phyloP scores from a whole-genome alignment of 2,888 invertebrate species.

The Scrobipalpa atriplicella region DNA sequence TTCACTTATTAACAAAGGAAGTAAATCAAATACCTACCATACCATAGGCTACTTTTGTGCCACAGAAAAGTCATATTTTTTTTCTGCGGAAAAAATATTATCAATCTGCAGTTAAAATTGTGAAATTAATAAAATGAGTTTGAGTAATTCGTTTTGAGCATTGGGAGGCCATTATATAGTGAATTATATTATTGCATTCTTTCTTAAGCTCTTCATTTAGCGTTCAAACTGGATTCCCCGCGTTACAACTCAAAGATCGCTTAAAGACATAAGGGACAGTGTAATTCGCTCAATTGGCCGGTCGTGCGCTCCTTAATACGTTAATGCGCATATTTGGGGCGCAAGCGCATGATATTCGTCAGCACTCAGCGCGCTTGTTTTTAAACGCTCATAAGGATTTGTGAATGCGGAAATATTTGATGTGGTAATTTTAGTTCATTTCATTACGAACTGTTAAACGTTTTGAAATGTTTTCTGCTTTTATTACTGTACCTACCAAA shows the following conservation, averaged over 20 bases:
- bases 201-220: background rate
- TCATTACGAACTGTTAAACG: background rate
- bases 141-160: no score
- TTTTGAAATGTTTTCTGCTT: no score
- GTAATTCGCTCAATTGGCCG: constrained; percentile 76
- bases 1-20: no score
- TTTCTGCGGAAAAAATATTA: no score
- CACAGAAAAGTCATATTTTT: no score
- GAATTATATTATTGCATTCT: no score
- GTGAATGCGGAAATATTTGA: constrained; percentile 39
- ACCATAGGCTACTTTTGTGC: no score
- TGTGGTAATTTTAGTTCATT: constrained; percentile 19
- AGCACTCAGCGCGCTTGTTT: constrained; percentile 27
- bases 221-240: constrained; percentile 23
- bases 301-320: constrained; percentile 66
- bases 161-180: no score
- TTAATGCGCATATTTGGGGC: constrained; percentile 69
- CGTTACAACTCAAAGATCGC: constrained; percentile 9
- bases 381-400: constrained; percentile 30
- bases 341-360: constrained; percentile 51
- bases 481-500: no score
- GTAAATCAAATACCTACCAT: no score
- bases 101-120: no score
- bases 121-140: no score
- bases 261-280: constrained; percentile 49